Base-by-base conservation (phyloP, 2,113 vertebrate species). In the Antigone vipio region DNA sequence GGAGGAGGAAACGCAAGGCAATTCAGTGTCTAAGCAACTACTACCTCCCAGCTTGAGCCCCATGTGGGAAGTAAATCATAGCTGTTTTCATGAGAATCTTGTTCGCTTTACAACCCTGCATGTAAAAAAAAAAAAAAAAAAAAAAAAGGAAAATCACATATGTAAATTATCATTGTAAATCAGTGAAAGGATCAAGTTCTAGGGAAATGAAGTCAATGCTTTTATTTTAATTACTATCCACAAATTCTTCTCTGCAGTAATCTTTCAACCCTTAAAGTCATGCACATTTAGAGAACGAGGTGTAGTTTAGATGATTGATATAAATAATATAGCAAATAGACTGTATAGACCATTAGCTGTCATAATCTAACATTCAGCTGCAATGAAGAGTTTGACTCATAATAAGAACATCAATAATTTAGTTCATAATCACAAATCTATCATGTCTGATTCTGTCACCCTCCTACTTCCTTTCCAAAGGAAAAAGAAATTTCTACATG, bases 241-340 rank as follows among this genome's bases (percentile, higher is more conserved):
- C 62, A 73, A 88, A 73, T 73, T 64, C 30, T 47, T 64, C 49
- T 53, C 58, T 79, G 56, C 74, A 82, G 16, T 24, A 49, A 63
- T 94, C 85, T 79, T 64, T 63, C 66, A 45, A 24, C 53, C 76
- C 67, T 52, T 23, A 4, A 77, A 91, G 55, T 49, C 35, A 44
- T 15, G n/a, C 49, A 26, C 63, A 30, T 3, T 3, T 49, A 64
- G 53, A 85, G 63, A 76, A 73, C 1, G 19, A 81, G 56, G 60
- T 80, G 55, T 34, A 50, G 68, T 62, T 80, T n/a, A 42, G 72
- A 32, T 50, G 77, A 81, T n/a, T 71, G 87, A 75, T 85, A 59
- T 23, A 69, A 96, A 81, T 89, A 91, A 93, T 82, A 78, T 26
- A 95, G 81, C 7, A 71, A 73, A 93, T 55, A 74, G 60, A n/a